Conservation (phyloP, 2,113 vertebrate genomes). For the Amblyornis subalaris region DNA sequence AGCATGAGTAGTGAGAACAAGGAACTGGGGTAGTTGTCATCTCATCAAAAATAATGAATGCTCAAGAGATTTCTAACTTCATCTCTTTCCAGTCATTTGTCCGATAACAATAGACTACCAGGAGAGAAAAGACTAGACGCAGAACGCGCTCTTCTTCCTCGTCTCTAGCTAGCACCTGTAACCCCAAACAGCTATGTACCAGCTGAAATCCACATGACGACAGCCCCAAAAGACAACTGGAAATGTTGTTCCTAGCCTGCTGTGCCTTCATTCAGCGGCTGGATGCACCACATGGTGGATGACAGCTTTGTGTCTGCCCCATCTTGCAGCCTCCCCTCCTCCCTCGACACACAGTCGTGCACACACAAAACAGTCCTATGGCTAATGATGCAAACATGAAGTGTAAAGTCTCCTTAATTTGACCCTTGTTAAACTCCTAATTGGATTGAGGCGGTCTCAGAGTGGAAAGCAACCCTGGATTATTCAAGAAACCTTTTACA, state of each 20-base stretch:
- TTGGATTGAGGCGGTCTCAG: constrained; percentile 84
- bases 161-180: constrained; percentile 79
- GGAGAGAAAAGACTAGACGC: constrained; percentile 39
- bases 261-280: constrained; percentile 69
- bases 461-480: constrained; percentile 78
- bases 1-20: constrained; percentile 58
- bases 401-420: constrained; percentile 88
- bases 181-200: constrained; percentile 69
- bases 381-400: constrained; percentile 83
- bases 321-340: constrained; percentile 54
- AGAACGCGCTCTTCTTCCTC: constrained; percentile 20
- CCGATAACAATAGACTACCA: constrained; percentile 67
- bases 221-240: constrained; percentile 73
- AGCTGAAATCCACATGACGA: constrained; percentile 72
- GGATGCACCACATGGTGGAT: constrained; percentile 68
- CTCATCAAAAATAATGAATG: constrained; percentile 85
- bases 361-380: constrained; percentile 67
- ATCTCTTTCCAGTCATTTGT: constrained; percentile 69
- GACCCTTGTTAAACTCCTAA: constrained; percentile 93
- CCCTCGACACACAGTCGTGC: constrained; percentile 57
- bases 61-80: constrained; percentile 76
- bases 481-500: constrained; percentile 79
- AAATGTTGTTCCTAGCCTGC: constrained; percentile 77
- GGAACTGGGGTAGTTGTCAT: constrained; percentile 72
- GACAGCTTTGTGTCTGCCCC: constrained; percentile 72